Evolutionary conservation across 2,797 vertebrate species (phyloP).

Genomic region (Hippopotamyrus pictus): DNA sequence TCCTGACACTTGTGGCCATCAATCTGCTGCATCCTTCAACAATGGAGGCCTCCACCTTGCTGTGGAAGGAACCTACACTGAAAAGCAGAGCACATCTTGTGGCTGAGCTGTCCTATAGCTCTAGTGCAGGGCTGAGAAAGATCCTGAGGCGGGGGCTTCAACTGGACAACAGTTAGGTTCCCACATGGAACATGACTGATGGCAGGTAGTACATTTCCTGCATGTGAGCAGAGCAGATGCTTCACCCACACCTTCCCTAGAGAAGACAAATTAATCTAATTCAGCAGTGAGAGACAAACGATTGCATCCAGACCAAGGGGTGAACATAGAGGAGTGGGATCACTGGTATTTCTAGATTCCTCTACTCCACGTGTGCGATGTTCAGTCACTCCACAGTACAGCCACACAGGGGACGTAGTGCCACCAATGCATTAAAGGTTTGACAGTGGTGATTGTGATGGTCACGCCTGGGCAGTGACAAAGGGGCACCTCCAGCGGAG

Average conservation of each 20-base stretch:
- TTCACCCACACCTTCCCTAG: not conserved
- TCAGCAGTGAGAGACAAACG: not conserved
- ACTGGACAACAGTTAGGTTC: not conserved
- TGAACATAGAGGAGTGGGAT: not conserved
- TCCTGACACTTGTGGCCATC: constrained; percentile 6
- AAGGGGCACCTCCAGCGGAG: not conserved
- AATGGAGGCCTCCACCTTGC: not conserved
- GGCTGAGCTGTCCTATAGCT: not conserved
- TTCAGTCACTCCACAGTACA: not conserved
- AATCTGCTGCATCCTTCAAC: constrained; percentile 10
- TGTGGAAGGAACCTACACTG: not conserved
- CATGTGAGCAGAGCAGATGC: not conserved
- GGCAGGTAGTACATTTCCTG: not conserved
- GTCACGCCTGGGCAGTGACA: not conserved
- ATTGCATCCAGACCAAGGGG: not conserved
- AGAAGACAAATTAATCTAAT: not conserved
- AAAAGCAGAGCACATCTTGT: not conserved
- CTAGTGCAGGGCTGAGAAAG: not conserved
- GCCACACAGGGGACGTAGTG: not conserved
- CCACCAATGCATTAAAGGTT: not conserved
- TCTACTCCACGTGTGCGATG: not conserved
- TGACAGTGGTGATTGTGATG: not conserved
- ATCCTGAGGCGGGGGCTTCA: not conserved
- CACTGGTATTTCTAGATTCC: not conserved
- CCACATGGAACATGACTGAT: not conserved